Percentiles rank a stretch among this genome's conserved stretches.
Conservation (phyloP, 2,113 vertebrate species). For the Motacilla tschutschensis region DNA sequence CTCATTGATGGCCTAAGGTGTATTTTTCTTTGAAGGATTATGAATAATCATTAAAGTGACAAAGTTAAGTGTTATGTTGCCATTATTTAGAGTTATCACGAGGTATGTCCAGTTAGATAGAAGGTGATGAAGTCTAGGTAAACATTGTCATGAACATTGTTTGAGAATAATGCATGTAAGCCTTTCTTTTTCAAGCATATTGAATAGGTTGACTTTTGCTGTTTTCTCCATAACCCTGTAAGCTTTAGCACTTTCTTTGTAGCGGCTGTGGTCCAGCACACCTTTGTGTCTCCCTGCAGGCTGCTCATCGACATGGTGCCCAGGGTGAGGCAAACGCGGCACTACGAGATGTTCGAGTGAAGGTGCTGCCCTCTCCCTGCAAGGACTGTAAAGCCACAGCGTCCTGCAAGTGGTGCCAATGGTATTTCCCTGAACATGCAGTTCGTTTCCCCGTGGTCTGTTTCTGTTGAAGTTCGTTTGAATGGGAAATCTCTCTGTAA, state of each 20-base stretch:
- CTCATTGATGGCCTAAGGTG: background rate
- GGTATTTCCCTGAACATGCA: conserved; percentile 49
- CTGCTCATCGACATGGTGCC: conserved; percentile 92
- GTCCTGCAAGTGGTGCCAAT: conserved; percentile 57
- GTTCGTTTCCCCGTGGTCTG: conserved; percentile 54
- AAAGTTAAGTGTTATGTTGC: background rate
- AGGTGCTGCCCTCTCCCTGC: background rate
- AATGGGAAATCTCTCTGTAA: conserved; percentile 52
- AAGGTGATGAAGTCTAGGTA: background rate
- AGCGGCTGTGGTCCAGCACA: background rate
- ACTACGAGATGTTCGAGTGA: conserved; percentile 97
- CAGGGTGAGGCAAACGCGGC: conserved; percentile 88
- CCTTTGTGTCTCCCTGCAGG: conserved; percentile 67
- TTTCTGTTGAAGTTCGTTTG: conserved; percentile 56
- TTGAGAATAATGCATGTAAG: background rate
- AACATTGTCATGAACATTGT: background rate
- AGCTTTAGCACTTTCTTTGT: background rate
- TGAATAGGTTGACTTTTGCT: background rate
- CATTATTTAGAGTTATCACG: background rate
- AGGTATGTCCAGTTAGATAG: background rate
- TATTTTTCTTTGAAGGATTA: background rate
- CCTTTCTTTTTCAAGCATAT: background rate
- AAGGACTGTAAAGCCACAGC: conserved; percentile 27
- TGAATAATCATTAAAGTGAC: background rate
- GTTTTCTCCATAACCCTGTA: background rate